Evolutionary conservation across 2,113 vertebrate genomes (phyloP), one percentile per base, ranked within the genome.

Genomic region (Oreocharis arfaki): DNA sequence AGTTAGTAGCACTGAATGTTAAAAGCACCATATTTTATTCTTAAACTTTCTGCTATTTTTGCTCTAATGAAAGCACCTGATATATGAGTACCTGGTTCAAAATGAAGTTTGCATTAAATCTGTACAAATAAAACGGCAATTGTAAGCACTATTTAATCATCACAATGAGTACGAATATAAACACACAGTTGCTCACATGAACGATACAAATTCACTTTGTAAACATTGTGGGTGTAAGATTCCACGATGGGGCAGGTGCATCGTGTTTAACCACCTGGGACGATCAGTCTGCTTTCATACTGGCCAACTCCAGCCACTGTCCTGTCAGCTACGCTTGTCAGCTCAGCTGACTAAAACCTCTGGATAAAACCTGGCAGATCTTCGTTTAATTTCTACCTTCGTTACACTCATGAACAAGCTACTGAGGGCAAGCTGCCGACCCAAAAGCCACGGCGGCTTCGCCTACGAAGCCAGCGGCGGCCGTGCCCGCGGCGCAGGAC

Each of bases 251-350:
- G 15, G 20, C 53, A 76, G 28, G 37, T 6, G 20, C 11, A 7
- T 2, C 1, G 1, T 7, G 20, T n/a, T 28, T 26, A 21, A 19
- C 17, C 16, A 0, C 27, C 16, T 1, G 46, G 65, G n/a, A 21
- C 1, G 1, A 6, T 11, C 33, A 3, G 3, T 4, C 22, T 10
- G 1, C 7, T 33, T 28, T 8, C 32, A 41, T 6, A 5, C 21
- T 0, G 1, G 8, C 42, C 63, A 5, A 0, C 10, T 2, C 14
- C 55, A 21, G 28, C 3, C 42, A 1, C 49, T 3, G 2, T 6
- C 10, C 61, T 12, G 11, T 0, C 20, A 39, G 6, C 19, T 20
- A 13, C 5, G 0, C 21, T 49, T 9, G 50, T 21, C 57, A 26
- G 24, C 49, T 41, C 65, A 23, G 2, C 39, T 7, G 46, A 59